These are phyloP conservation scores for Dasypus novemcinctus DNA, from an alignment of 2,113 vertebrate species.

Conservation along the genomic window DNA sequence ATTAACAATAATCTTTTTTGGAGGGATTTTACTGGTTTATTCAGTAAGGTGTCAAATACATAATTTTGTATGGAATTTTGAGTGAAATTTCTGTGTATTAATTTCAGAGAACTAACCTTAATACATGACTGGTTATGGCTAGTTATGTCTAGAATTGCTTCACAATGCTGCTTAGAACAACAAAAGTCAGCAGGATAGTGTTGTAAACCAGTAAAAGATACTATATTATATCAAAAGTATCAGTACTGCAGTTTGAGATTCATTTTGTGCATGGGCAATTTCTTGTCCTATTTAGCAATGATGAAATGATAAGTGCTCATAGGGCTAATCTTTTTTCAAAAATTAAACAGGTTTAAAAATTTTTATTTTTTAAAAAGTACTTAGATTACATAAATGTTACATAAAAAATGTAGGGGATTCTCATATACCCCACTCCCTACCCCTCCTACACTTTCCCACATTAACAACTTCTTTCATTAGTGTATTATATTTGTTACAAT, in stretches of 20 bases:
- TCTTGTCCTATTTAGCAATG: conserved; percentile 42
- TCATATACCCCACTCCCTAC: too few species aligned
- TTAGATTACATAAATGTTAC: too few species aligned
- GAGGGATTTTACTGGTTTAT: background rate
- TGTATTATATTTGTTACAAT: too few species aligned
- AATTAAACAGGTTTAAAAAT: too few species aligned
- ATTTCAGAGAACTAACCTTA: background rate
- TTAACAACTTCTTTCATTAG: too few species aligned
- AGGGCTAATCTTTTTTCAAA: background rate
- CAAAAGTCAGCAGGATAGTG: background rate
- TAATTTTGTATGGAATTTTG: background rate
- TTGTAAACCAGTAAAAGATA: background rate
- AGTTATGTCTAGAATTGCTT: background rate
- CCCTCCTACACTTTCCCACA: too few species aligned
- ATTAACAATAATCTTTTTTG: background rate
- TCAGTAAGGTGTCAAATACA: background rate
- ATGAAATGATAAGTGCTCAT: conserved; percentile 21
- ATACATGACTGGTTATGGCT: too few species aligned
- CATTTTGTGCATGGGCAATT: background rate
- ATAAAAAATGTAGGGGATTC: too few species aligned
- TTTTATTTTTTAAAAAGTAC: too few species aligned
- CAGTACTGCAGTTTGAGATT: background rate
- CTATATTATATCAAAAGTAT: background rate
- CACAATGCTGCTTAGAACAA: background rate
- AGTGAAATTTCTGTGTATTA: background rate